Conservation (phyloP, 2,888 invertebrate genomes). For the Hydroisotoma schaefferi region DNA sequence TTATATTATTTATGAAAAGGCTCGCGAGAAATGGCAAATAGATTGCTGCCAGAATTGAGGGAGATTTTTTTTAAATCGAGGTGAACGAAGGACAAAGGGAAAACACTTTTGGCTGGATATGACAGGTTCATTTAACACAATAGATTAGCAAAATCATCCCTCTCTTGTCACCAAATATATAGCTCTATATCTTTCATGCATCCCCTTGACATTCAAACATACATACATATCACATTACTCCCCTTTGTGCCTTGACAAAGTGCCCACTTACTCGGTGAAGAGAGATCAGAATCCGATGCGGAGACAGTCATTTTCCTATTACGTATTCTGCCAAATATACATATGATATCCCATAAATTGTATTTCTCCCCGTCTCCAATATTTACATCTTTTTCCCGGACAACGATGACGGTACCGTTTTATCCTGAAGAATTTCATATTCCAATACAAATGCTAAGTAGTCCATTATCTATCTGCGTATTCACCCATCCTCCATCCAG, state of each 20-base stretch:
- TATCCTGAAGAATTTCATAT: too few relatives aligned
- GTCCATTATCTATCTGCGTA: too few relatives aligned
- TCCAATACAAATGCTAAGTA: too few relatives aligned
- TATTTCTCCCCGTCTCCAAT: neutral
- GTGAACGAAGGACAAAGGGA: neutral
- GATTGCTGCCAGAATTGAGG: neutral
- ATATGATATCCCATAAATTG: neutral
- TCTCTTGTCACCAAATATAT: neutral
- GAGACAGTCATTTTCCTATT: conserved; percentile 1
- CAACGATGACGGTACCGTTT: too few relatives aligned
- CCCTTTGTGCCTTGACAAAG: conserved; percentile 5
- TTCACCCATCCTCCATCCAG: too few relatives aligned
- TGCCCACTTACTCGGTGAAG: conserved; percentile 3
- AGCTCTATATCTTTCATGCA: neutral
- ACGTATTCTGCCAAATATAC: neutral
- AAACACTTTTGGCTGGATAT: neutral
- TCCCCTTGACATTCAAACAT: conserved; percentile 1
- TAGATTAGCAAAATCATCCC: conserved; percentile 5
- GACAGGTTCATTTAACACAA: conserved; percentile 5
- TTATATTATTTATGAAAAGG: too few relatives aligned
- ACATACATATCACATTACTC: conserved; percentile 6
- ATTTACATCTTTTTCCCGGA: neutral
- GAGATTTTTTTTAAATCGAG: neutral
- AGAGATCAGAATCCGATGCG: neutral
- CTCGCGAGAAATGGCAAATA: too few relatives aligned